Evolutionary conservation across 2,113 vertebrate species (phyloP).

Genomic region (Cebidichthys violaceus): DNA sequence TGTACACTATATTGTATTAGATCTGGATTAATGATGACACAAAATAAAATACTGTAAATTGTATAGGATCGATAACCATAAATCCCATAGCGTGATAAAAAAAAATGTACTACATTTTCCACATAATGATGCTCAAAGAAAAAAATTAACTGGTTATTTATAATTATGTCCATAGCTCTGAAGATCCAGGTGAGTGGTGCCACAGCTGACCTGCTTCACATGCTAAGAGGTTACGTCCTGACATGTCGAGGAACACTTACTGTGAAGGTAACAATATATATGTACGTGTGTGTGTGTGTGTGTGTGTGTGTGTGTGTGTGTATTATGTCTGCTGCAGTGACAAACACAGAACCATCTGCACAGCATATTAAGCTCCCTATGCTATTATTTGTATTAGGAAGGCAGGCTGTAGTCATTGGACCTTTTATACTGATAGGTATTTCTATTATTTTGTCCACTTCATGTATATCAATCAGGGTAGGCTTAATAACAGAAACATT

Average conservation of each 20-base stretch:
- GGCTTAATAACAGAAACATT: background rate
- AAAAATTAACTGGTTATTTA: background rate
- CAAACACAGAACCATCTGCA: background rate
- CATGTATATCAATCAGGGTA: background rate
- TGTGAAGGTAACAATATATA: slow-evolving; percentile 80
- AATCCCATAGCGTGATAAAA: background rate
- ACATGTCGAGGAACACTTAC: slow-evolving; percentile 80
- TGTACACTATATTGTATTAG: background rate
- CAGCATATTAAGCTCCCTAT: background rate
- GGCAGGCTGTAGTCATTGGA: background rate
- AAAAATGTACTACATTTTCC: background rate
- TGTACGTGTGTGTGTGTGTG: background rate
- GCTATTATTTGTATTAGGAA: background rate
- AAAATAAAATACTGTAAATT: background rate
- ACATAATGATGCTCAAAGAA: background rate
- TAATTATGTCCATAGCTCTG: slow-evolving; percentile 69
- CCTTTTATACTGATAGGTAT: background rate
- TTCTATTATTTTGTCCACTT: background rate
- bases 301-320: background rate
- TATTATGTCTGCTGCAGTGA: background rate
- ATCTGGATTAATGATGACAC: background rate
- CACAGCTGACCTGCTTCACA: slow-evolving; percentile 81
- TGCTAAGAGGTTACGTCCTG: slow-evolving; percentile 80
- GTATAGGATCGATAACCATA: background rate
- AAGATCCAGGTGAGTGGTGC: slow-evolving; percentile 85